Base-by-base conservation (phyloP, 2,888 invertebrate species). In the Cantharis nigra region DNA sequence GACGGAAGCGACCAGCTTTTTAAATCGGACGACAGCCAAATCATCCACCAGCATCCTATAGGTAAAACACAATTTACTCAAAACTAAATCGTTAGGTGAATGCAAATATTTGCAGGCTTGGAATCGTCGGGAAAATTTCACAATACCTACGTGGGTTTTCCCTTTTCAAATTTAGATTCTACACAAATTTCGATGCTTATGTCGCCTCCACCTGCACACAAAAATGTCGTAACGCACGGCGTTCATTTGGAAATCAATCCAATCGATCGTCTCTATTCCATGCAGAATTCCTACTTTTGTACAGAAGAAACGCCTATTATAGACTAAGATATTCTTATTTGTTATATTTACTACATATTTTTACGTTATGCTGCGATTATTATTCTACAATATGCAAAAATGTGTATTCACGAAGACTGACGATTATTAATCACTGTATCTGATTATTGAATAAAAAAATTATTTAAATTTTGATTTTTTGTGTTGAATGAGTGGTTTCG, bases 251-350 rank as follows among this genome's bases (percentile, higher is more conserved):
- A 78, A 62, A 79, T 77, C 77, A 92, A 92, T 86, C 92, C 92
- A 10, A 92, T 92, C 79, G 92, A 92, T 87, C 89, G 92, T 64
- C 86, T 92, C 14, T 92, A 92, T 84, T 92, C 92, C 76, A 92
- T 92, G 92, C 92, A 92, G 84, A 92, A 90, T 83, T 92, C 92
- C 13, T 92, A 92, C 83, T 92, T 92, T 87, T 91, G 92, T 81
- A 90, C 90, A 28, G 91, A 92, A 78, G 91, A 91, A 30, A 80
- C 87, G 23, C 81, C 82, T 63, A 84, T 83, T 71, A 83, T 87
- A 82, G 87, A 87, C 79, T 83, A 82, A 70, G 67, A 64, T n/a
- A 67, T 67, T n/a, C 7, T 23, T 67, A 23, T 67, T 67, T 23
- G 65, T 67, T 26, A 67, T 26, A 30, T 30, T 18, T 23, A 16